Evolutionary conservation across 2,888 invertebrate genomes (phyloP), one percentile per base, ranked within the genome.

Genomic region (Orchesellides sinensis): DNA sequence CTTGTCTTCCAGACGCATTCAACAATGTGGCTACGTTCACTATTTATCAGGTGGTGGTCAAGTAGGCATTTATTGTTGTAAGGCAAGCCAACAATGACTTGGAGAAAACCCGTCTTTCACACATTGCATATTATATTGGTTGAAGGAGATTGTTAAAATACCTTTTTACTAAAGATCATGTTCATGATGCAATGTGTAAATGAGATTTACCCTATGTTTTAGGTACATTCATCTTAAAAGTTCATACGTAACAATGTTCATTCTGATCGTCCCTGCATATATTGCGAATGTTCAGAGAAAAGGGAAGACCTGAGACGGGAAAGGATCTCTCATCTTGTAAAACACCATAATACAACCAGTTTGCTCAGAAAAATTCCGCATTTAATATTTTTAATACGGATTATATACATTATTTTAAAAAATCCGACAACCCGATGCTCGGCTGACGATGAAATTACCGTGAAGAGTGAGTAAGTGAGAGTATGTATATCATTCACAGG

Each of bases 71-170:
- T n/a, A 21, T 25, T 56, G 12, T 25, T 21, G 54, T 8, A 21
- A 17, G 17, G 52, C n/a, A n/a, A 17, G 52, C 17, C 21, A 2
- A 35, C n/a, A 54, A 68, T 40, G n/a, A 54, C 32, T 54, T 70
- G 59, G 72, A 72, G 59, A 72, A 59, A 72, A 72, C 72, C 59
- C 59, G 72, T 59, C 59, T 59, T 56, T 72, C 23, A 17, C 59
- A 29, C 54, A 6, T 70, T 52, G 52, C 19, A 4, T 19, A 52
- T 35, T 8, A 35, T 6, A 35, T 52, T 52, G n/a, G 17, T 8
- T 17, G 52, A 21, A 52, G 1, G 8, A 52, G 19, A 52, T 17
- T 40, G 40, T 40, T 40, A 14, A 40, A 10, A 40, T 40, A n/a
- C 40, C 40, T 40, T 14, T n/a, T n/a, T 5, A 40, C 40, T n/a